Evolutionary conservation across 2,797 vertebrate genomes (phyloP).

Genomic region (Neostethus bicornis): DNA sequence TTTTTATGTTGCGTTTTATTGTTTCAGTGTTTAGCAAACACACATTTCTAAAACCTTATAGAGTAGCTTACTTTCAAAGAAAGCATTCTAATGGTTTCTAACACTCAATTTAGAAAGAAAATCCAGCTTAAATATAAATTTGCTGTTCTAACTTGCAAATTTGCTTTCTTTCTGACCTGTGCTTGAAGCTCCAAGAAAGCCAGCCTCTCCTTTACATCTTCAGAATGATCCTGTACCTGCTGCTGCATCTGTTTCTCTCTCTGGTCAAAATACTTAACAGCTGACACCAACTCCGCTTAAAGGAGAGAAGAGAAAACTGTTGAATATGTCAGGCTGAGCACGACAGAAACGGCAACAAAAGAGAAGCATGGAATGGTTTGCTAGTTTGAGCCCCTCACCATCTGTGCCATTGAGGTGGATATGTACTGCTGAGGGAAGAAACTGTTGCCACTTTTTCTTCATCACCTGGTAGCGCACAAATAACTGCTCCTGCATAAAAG

Average conservation of each 20-base stretch:
- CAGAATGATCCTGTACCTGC: constrained; percentile 52
- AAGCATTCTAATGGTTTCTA: not conserved
- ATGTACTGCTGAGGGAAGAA: constrained; percentile 69
- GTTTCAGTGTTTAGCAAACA: not conserved
- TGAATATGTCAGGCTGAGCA: too few relatives aligned
- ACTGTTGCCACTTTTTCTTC: constrained; percentile 83
- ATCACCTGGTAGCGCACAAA: constrained; percentile 78
- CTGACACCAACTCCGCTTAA: constrained; percentile 76
- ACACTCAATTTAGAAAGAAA: not conserved
- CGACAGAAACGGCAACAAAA: not conserved
- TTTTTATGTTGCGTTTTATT: constrained; percentile 8
- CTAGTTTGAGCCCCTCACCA: constrained; percentile 54
- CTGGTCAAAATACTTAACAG: constrained; percentile 77
- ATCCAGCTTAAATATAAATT: not conserved
- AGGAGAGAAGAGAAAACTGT: not conserved
- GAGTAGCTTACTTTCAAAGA: not conserved
- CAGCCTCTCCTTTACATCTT: constrained; percentile 69
- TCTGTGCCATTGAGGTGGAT: constrained; percentile 81
- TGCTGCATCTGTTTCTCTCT: constrained; percentile 66
- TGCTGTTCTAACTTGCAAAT: not conserved
- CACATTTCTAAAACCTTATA: not conserved
- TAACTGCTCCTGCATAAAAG: constrained; percentile 79
- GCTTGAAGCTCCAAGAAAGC: constrained; percentile 82
- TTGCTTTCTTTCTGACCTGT: constrained; percentile 65
- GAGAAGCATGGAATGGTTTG: not conserved